Evolutionary conservation across 2,888 invertebrate genomes (phyloP).

Genomic region (Cheilosia grossa): DNA sequence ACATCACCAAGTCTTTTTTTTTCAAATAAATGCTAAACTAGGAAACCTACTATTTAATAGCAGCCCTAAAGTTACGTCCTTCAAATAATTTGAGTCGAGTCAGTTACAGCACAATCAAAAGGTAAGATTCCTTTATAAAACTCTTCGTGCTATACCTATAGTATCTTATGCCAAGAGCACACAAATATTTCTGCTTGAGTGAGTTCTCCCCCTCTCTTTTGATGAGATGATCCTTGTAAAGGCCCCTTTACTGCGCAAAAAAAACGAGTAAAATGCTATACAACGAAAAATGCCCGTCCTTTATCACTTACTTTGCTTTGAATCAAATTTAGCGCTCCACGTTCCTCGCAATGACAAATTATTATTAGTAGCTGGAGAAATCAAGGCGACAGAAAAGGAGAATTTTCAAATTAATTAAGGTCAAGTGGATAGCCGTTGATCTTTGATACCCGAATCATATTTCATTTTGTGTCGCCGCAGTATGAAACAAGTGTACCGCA

Average conservation of each 20-base stretch:
- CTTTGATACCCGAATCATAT: constrained; percentile 17
- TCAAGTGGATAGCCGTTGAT: constrained; percentile 38
- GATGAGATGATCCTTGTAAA: too few species aligned
- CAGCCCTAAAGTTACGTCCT: too few species aligned
- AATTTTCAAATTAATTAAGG: constrained; percentile 50
- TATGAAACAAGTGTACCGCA: constrained; percentile 28
- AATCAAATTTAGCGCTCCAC: neutral
- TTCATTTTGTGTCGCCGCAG: constrained; percentile 24
- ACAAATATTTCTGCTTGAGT: too few species aligned
- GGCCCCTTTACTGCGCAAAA: neutral
- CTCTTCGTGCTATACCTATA: too few species aligned
- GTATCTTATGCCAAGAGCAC: too few species aligned
- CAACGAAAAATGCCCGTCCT: neutral
- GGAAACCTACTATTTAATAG: too few species aligned
- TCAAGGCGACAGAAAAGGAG: neutral
- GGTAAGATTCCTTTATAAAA: too few species aligned
- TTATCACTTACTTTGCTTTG: neutral
- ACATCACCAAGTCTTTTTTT: too few species aligned
- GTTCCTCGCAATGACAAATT: neutral
- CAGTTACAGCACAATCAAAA: too few species aligned
- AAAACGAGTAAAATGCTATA: neutral
- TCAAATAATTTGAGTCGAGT: too few species aligned
- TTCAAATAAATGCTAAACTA: too few species aligned
- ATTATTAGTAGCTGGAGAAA: neutral
- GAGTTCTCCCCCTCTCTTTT: too few species aligned